Conservation (phyloP, 2,888 invertebrate genomes). For the Coremacera marginata region DNA sequence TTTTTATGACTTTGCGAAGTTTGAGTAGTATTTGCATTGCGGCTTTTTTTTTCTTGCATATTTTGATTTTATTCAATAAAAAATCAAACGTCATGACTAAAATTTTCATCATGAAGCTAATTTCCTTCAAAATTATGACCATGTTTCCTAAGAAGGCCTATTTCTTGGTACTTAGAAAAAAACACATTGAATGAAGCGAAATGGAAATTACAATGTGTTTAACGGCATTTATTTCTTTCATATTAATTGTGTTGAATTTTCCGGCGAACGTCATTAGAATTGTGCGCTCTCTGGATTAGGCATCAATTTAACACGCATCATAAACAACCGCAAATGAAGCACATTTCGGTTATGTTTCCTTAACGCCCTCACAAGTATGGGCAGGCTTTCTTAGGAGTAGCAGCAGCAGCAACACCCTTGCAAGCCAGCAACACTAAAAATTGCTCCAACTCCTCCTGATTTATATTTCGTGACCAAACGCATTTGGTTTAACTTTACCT, state of each 20-base stretch:
- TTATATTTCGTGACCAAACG: not conserved
- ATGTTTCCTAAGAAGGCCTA: no score
- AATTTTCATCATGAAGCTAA: no score
- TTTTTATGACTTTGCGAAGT: no score
- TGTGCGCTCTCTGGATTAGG: slow-evolving; percentile 26
- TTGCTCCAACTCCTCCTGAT: not conserved
- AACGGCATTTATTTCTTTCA: not conserved
- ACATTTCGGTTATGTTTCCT: slow-evolving; percentile 7
- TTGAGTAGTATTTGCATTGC: no score
- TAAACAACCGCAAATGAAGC: slow-evolving; percentile 26
- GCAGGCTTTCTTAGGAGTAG: not conserved
- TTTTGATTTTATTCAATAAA: no score
- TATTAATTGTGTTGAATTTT: slow-evolving; percentile 16
- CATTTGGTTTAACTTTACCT: not conserved
- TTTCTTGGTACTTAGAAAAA: no score
- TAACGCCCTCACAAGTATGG: not conserved
- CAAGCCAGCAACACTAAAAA: not conserved
- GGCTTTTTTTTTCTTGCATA: no score
- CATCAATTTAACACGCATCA: slow-evolving; percentile 36
- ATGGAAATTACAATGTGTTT: not conserved
- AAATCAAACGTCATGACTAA: no score
- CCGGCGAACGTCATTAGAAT: slow-evolving; percentile 1
- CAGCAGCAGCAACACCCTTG: not conserved
- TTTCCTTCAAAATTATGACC: no score
- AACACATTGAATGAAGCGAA: no score